A percentile compares a stretch with the other conserved stretches of the same genome.
Conservation (phyloP, 1,140 invertebrate species). For the Dinoponera quadriceps region DNA sequence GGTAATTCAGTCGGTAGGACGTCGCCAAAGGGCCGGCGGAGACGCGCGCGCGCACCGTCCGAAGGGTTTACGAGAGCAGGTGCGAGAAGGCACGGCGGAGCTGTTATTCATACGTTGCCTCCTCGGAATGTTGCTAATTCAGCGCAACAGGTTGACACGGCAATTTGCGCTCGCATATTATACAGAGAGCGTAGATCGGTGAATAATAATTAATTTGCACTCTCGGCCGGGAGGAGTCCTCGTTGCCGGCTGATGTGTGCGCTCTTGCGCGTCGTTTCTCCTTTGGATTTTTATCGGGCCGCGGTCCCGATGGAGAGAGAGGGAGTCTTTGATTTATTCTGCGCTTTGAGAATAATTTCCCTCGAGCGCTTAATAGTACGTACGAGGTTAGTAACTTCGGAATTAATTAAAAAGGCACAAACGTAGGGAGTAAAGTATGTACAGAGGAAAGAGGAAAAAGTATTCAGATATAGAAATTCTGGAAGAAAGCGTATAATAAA, state of each 20-base stretch:
- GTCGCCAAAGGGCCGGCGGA: constrained; percentile 26
- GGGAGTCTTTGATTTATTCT: too few species aligned
- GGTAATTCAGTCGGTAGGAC: constrained; percentile 63
- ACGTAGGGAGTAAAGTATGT: too few species aligned
- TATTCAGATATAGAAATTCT: too few species aligned
- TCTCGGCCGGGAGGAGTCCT: neutral
- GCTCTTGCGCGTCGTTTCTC: neutral
- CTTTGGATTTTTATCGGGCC: constrained; percentile 31
- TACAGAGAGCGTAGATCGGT: neutral
- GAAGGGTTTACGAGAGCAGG: constrained; percentile 42
- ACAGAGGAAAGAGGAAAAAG: too few species aligned
- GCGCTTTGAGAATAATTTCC: too few species aligned
- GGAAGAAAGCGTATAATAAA: too few species aligned
- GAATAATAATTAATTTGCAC: constrained; percentile 55
- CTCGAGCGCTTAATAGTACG: too few species aligned
- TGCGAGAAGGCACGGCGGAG: constrained; percentile 17
- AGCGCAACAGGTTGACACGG: constrained; percentile 37
- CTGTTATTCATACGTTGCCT: constrained; percentile 42
- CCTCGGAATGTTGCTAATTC: constrained; percentile 40
- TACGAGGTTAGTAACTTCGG: too few species aligned
- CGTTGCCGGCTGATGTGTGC: neutral
- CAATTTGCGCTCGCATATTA: constrained; percentile 47
- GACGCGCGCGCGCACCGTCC: neutral
- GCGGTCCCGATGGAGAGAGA: neutral
- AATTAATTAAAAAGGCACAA: too few species aligned